A percentile compares a stretch with the other conserved stretches of the same genome.
These are phyloP conservation scores for Drosophila rufa DNA, from an alignment of 1,140 invertebrate genomes.

Conservation along the genomic window DNA sequence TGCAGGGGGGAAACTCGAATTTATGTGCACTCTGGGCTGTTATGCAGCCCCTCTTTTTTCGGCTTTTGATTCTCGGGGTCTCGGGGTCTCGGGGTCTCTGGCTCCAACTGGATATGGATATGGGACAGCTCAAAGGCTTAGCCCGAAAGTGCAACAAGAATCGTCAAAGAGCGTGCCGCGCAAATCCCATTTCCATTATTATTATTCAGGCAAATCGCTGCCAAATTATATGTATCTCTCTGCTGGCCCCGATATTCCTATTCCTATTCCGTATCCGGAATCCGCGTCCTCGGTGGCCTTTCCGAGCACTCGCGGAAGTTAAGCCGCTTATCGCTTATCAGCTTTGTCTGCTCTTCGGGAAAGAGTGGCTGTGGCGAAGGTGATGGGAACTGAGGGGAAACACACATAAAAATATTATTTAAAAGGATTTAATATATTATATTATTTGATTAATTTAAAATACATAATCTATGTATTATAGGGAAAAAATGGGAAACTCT, in stretches of 20 bases:
- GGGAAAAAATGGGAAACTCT: no score
- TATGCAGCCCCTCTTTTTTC: constrained; percentile 22
- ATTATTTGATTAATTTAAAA: background rate
- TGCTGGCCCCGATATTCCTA: constrained; percentile 13
- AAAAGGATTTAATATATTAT: no score
- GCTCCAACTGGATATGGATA: constrained; percentile 21
- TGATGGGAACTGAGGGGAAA: background rate
- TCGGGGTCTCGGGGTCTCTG: constrained; percentile 5
- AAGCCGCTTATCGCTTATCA: constrained; percentile 80
- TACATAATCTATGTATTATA: no score
- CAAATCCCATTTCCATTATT: constrained; percentile 50
- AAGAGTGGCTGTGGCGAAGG: background rate
- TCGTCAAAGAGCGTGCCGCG: constrained; percentile 30
- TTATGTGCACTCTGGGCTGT: constrained; percentile 52
- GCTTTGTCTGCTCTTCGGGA: constrained; percentile 53
- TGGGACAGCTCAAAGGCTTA: constrained; percentile 41
- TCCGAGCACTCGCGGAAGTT: constrained; percentile 32
- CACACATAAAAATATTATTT: constrained; percentile 3
- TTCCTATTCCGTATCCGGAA: constrained; percentile 16
- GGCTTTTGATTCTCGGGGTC: constrained; percentile 31
- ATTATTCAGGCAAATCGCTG: constrained; percentile 46
- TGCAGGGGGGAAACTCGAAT: constrained; percentile 21
- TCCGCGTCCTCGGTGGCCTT: constrained; percentile 18
- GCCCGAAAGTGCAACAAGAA: constrained; percentile 33
- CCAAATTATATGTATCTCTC: constrained; percentile 39